A percentile compares a stretch with the other conserved stretches of the same genome.
Conservation (phyloP, 2,888 invertebrate genomes). For the Xestia ashworthii region DNA sequence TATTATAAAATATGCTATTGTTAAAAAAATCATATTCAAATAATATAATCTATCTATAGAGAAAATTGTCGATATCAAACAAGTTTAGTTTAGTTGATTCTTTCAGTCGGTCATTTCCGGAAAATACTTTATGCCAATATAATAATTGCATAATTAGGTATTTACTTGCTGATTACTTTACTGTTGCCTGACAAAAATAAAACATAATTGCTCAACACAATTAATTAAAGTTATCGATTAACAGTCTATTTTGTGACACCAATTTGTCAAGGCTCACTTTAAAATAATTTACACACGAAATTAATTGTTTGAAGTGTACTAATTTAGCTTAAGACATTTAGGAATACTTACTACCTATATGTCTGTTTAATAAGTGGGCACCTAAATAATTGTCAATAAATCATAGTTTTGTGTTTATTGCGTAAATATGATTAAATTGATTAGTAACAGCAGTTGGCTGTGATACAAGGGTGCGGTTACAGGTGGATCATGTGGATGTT, state of each 20-base stretch:
- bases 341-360: neutral
- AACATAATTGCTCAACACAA: conserved; percentile 30
- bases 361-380: neutral
- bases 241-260: conserved; percentile 26
- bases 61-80: neutral
- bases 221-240: conserved; percentile 43
- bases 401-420: conserved; percentile 4
- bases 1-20: neutral
- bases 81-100: conserved; percentile 7
- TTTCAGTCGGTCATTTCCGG: conserved; percentile 29
- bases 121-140: conserved; percentile 23
- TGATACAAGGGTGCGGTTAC: conserved; percentile 66
- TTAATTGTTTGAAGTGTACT: conserved; percentile 27
- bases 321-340: conserved; percentile 12
- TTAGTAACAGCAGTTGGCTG: conserved; percentile 12
- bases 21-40: neutral
- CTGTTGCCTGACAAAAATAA: conserved; percentile 20
- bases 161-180: conserved; percentile 21
- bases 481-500: conserved; percentile 76
- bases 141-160: conserved; percentile 20
- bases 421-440: conserved; percentile 5
- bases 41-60: neutral
- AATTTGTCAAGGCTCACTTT: conserved; percentile 25
- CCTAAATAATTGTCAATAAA: conserved; percentile 2
- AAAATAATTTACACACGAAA: conserved; percentile 34